These are phyloP conservation scores for Drosophila mojavensis DNA, from an alignment of 1,140 invertebrate species.

Conservation along the genomic window DNA sequence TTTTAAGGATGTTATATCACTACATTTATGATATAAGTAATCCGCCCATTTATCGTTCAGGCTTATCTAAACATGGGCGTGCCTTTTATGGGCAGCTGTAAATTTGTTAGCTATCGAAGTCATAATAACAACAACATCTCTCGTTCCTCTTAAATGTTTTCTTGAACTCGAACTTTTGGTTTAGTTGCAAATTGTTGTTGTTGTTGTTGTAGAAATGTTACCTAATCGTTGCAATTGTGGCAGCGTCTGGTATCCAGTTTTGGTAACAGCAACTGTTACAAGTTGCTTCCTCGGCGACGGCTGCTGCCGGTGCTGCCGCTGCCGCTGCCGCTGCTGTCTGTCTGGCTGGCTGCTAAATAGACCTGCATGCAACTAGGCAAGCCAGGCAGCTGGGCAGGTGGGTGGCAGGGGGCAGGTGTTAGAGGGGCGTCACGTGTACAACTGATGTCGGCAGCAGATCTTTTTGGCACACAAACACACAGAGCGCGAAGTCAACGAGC, in stretches of 20 bases:
- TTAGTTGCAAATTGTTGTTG: neutral
- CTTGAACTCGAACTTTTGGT: slow-evolving; percentile 80
- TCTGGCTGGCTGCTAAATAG: slow-evolving; percentile 43
- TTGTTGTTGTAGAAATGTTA: slow-evolving; percentile 46
- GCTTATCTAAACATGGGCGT: neutral
- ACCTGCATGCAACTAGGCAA: slow-evolving; percentile 17
- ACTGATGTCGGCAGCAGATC: slow-evolving; percentile 37
- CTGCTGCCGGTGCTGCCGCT: slow-evolving; percentile 4
- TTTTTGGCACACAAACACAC: slow-evolving; percentile 77
- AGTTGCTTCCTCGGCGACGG: slow-evolving; percentile 62
- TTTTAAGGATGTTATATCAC: neutral
- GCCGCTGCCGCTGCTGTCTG: neutral
- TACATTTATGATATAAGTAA: neutral
- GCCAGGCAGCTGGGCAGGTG: slow-evolving; percentile 2
- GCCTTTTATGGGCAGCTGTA: slow-evolving; percentile 6
- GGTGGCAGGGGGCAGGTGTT: neutral
- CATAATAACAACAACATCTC: slow-evolving; percentile 31
- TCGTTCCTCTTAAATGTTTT: slow-evolving; percentile 49
- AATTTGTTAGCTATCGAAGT: slow-evolving; percentile 24
- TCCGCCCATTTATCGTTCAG: slow-evolving; percentile 10
- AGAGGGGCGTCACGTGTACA: neutral
- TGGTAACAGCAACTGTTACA: slow-evolving; percentile 46
- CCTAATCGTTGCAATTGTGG: slow-evolving; percentile 60
- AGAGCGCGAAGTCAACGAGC: slow-evolving; percentile 31
- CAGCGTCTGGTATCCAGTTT: slow-evolving; percentile 47